Conservation (phyloP, 2,888 invertebrate species). For the Nomada ruficornis region DNA sequence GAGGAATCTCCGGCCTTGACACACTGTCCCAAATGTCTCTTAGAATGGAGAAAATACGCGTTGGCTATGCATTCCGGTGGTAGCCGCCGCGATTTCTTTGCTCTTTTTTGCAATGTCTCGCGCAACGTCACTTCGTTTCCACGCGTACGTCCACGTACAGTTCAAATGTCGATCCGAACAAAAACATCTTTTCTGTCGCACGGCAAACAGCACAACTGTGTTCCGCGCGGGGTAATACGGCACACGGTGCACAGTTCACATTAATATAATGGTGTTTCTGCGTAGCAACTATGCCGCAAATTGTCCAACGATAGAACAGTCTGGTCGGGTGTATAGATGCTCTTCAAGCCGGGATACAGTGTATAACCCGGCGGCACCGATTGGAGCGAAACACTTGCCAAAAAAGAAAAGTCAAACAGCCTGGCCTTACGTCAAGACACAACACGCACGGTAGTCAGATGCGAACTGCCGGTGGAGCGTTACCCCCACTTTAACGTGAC, state of each 20-base stretch:
- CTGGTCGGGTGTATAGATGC: neutral
- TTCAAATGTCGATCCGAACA: neutral
- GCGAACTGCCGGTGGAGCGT: slow-evolving; percentile 71
- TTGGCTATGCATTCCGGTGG: slow-evolving; percentile 23
- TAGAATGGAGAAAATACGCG: slow-evolving; percentile 21
- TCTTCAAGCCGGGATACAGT: neutral
- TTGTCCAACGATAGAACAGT: neutral
- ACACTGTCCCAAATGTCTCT: slow-evolving; percentile 67
- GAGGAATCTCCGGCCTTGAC: slow-evolving; percentile 67
- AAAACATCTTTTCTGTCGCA: neutral
- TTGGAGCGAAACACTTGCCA: neutral
- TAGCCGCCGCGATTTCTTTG: neutral
- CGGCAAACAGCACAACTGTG: neutral
- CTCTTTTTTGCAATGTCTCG: neutral
- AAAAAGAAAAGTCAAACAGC: neutral
- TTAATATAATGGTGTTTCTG: neutral
- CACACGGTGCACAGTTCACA: neutral
- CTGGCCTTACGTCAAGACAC: slow-evolving; percentile 37
- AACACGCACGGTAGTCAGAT: slow-evolving; percentile 69
- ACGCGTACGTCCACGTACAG: neutral
- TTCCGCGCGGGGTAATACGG: neutral
- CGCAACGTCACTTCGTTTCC: neutral
- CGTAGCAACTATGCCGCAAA: neutral
- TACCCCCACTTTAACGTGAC: slow-evolving; percentile 61
- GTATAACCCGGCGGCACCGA: neutral